Evolutionary conservation across 2,797 vertebrate genomes (phyloP).

Genomic region (Danio choprae): DNA sequence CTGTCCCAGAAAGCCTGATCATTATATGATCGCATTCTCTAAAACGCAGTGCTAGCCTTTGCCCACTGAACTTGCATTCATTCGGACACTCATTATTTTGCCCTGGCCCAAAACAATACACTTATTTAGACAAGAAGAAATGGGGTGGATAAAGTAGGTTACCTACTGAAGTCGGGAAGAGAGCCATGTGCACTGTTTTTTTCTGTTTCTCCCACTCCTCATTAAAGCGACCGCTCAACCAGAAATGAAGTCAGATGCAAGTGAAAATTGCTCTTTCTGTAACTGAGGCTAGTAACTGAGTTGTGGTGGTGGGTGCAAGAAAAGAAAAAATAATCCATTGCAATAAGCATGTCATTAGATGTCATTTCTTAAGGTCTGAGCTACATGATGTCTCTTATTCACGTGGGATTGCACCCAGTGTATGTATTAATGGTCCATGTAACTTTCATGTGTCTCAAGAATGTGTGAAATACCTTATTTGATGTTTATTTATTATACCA

Average conservation of each 20-base stretch:
- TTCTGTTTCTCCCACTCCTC: not conserved
- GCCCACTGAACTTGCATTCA: not conserved
- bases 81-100: constrained; percentile 30
- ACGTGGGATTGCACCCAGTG: not conserved
- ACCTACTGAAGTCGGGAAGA: not conserved
- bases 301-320: not conserved
- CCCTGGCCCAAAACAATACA: not conserved
- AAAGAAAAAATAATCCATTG: not conserved
- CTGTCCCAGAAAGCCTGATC: not conserved
- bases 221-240: not conserved
- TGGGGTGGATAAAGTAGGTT: constrained; percentile 12
- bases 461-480: no score
- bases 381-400: not conserved
- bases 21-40: not conserved
- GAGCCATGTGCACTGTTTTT: not conserved
- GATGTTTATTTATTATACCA: no score
- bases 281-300: not conserved
- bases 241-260: not conserved
- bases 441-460: no score
- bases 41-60: not conserved
- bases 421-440: not conserved
- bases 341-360: not conserved
- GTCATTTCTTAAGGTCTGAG: not conserved
- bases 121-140: not conserved
- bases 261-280: not conserved